Evolutionary conservation across 2,797 vertebrate species (phyloP), one percentile per base, ranked within the genome.

Genomic region (Halcyon leucocephala): DNA sequence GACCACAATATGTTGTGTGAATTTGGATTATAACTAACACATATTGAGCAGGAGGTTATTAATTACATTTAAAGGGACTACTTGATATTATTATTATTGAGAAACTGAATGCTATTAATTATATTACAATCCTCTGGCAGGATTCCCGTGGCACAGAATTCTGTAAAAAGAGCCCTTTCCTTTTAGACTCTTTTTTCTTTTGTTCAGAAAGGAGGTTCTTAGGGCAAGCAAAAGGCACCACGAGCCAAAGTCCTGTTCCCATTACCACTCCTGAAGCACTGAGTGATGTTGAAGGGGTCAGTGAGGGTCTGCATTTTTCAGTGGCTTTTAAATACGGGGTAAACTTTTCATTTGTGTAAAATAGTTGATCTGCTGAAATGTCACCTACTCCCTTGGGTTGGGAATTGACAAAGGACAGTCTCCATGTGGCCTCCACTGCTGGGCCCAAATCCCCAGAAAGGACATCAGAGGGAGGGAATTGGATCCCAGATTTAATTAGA

Each of bases 1-100:
- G 67, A 86, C 81, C 81, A 87, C 10, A 77, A 61, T 41, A 42
- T 41, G 57, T 66, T 77, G 71, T 92, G 83, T 92, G 86, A 91
- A 73, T 95, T 89, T 90, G 86, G 86, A 93, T 97, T 97, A 81
- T 92, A 86, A 29, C 44, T 82, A 93, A 93, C 51, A 54, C 37
- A 12, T 39, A 87, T 22, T 12, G 3, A 96, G 78, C 67, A 94
- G 81, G 86, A 90, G 66, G 91, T 64, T 94, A 78, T 95, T 97
- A 96, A 96, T 93, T 89, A 80, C 52, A 71, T 95, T 71, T 90
- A 94, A 94, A 92, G 31, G 29, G 46, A 81, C 14, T 42, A 58
- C 78, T 93, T 89, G 42, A 69, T 91, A 88, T 76, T 90, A 82
- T 60, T 95, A 44, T 79, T 95, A 79, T 52, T 73, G 86, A 87